Base-by-base conservation (phyloP, 2,888 invertebrate genomes). In the Podabrus alpinus region DNA sequence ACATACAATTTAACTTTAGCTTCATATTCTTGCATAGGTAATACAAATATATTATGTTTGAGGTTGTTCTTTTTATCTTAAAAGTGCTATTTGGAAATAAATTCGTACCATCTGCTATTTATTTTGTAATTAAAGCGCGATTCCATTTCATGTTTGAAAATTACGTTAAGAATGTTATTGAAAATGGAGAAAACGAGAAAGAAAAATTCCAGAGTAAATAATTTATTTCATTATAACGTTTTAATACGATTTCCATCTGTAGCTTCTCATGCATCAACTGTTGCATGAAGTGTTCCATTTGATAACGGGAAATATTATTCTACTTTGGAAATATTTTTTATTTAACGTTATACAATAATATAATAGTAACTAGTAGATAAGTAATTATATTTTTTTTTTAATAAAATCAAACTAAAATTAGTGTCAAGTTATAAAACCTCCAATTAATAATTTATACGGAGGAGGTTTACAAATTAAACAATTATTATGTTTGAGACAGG, bases 1-100 rank as follows among this genome's bases (percentile, higher is more conserved):
- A 78, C 80, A 79, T 79, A 79, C 79, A 80, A 80, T 80, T 80
- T 80, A 78, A 77, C 79, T 79, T 80, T 79, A 78, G 72, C 69
- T 74, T 76, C 70, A 62, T 68, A 69, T 69, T 75, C 75, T 67
- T 67, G 25, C 70, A 67, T 72, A 66, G 15, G 70, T 29, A 24
- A 61, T 69, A 61, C 61, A 68, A 67, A 70, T 75, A 71, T 68
- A 24, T 24, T 67, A 24, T 9, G 9, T 67, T 24, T 67, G 24
- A 64, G 62, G 21, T 64, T 45, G 45, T 45, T 45, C 45, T 45
- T 45, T 45, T 45, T 45, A 45, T 45, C 21, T 64, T 21, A 19
- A 64, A 17, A 19, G 13, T 64, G 13, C 17, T 64, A n/a, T 64
- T 64, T n/a, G 9, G 62, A 64, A 64, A 64, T 16, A 64, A 64